phyloP scores from a whole-genome alignment of 2,797 vertebrate genomes.

The Uromys caudimaculatus region DNA sequence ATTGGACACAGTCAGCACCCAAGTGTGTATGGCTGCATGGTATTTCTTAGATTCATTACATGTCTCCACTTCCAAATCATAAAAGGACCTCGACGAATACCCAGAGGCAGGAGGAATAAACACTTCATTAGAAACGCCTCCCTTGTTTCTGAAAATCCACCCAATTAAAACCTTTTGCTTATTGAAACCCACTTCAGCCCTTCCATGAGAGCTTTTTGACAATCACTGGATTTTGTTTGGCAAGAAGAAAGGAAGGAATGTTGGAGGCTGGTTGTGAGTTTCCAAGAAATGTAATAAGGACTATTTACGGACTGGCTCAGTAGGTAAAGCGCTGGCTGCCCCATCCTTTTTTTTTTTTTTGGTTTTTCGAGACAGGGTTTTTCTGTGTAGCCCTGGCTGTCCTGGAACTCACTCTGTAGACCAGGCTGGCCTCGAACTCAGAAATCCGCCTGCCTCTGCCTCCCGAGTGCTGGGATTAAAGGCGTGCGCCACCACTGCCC shows the following conservation, averaged over 20 bases:
- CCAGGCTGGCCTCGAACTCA: too few relatives aligned
- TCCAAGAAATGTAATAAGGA: constrained; percentile 21
- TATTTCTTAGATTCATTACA: constrained; percentile 59
- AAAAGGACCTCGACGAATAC: constrained; percentile 46
- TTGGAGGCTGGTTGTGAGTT: background rate
- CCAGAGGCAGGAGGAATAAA: constrained; percentile 66
- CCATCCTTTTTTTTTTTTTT: too few relatives aligned
- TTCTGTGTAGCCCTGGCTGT: too few relatives aligned
- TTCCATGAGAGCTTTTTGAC: constrained; percentile 60
- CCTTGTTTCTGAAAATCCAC: constrained; percentile 58
- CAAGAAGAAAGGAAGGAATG: constrained; percentile 36
- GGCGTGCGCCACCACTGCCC: too few relatives aligned
- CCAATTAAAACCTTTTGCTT: constrained; percentile 65
- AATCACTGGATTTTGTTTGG: constrained; percentile 47
- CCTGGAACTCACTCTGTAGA: too few relatives aligned
- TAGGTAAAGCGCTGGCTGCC: background rate
- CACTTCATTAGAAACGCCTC: constrained; percentile 69
- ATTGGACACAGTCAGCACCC: constrained; percentile 73
- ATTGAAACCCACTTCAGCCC: constrained; percentile 60
- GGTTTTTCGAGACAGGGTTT: too few relatives aligned
- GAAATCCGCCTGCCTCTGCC: too few relatives aligned
- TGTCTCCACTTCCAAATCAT: constrained; percentile 41
- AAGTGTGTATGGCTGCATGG: background rate
- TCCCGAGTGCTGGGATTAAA: too few relatives aligned
- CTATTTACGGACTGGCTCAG: background rate